Evolutionary conservation across 2,113 vertebrate species (phyloP).

Genomic region (Arizona elegans): DNA sequence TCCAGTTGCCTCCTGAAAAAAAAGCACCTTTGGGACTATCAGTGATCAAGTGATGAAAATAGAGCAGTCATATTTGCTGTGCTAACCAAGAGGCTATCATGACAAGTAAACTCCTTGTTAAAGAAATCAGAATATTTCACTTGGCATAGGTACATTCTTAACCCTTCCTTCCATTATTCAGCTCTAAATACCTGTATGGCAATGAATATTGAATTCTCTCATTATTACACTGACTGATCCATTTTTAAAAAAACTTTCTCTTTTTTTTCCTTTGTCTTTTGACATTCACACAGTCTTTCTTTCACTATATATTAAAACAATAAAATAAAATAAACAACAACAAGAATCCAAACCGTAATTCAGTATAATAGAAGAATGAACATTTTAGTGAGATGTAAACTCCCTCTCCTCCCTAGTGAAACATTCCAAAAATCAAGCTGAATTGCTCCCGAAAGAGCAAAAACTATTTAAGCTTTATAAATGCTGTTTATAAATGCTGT

Average conservation of each 20-base stretch:
- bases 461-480: slow-evolving; percentile 67
- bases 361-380: not conserved
- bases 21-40: not conserved
- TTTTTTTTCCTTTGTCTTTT: not conserved
- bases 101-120: not conserved
- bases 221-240: slow-evolving; percentile 44
- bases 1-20: too few relatives aligned
- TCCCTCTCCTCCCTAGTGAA: slow-evolving; percentile 61
- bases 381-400: slow-evolving; percentile 46
- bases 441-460: slow-evolving; percentile 64
- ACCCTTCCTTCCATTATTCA: slow-evolving; percentile 20
- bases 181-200: not conserved
- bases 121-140: slow-evolving; percentile 14
- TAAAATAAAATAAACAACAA: not conserved
- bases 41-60: not conserved
- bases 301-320: not conserved
- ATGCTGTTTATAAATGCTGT: slow-evolving; percentile 62
- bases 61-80: not conserved
- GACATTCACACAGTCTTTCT: not conserved
- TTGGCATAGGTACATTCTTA: not conserved
- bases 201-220: slow-evolving; percentile 35
- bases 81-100: not conserved
- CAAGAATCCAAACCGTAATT: not conserved
- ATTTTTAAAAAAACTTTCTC: not conserved
- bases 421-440: slow-evolving; percentile 60